Evolutionary conservation across 2,113 vertebrate genomes (phyloP).

Genomic region (Oceanites oceanicus): DNA sequence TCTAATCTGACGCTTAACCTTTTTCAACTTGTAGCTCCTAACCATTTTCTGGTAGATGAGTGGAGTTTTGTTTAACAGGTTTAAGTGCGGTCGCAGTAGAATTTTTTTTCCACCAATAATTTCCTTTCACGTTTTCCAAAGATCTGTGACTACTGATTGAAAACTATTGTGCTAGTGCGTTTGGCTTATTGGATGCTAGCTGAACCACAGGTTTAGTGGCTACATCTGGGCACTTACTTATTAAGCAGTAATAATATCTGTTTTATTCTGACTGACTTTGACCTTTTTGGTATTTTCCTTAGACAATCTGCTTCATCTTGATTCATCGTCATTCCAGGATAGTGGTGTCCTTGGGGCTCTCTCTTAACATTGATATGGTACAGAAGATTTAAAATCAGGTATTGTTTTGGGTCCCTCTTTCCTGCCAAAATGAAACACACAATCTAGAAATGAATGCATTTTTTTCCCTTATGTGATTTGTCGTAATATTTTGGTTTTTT

Average conservation of each 20-base stretch:
- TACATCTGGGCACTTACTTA: background rate
- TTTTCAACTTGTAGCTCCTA: background rate
- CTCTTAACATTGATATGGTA: conserved; percentile 77
- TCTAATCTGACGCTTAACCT: conserved; percentile 1
- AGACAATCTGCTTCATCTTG: conserved; percentile 79
- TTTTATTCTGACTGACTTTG: conserved; percentile 54
- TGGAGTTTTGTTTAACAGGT: background rate
- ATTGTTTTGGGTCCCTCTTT: conserved; percentile 38
- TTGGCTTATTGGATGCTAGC: background rate
- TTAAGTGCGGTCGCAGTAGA: background rate
- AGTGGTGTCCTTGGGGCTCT: conserved; percentile 70
- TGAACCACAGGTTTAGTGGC: background rate
- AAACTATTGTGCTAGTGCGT: background rate
- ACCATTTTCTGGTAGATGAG: background rate
- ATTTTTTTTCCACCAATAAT: background rate
- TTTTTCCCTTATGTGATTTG: conserved; percentile 46
- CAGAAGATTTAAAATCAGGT: conserved; percentile 84
- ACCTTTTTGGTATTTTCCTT: conserved; percentile 63
- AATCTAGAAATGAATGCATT: background rate
- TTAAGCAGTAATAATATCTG: background rate
- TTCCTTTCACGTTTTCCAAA: background rate
- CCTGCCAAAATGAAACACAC: conserved; percentile 5
- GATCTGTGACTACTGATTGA: background rate
- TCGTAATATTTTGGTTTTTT: conserved; percentile 67
- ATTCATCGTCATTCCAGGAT: conserved; percentile 75